Percentiles rank a stretch among this genome's conserved stretches.
These are phyloP conservation scores for Plagodis dolabraria DNA, from an alignment of 2,888 invertebrate genomes.

Conservation along the genomic window DNA sequence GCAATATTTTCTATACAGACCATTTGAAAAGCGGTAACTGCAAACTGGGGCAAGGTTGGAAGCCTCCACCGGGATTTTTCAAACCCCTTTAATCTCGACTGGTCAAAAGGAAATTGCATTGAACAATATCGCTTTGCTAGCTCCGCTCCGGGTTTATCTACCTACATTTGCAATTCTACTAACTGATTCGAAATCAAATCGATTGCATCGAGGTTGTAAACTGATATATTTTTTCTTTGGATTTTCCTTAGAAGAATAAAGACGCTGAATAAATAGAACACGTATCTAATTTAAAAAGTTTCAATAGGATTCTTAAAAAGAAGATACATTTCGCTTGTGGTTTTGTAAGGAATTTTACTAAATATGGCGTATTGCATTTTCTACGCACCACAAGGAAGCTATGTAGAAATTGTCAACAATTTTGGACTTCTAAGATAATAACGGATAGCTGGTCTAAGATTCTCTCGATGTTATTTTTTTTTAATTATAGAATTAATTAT, in stretches of 20 bases:
- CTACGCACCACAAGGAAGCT: too few relatives aligned
- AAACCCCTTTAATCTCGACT: conserved; percentile 35
- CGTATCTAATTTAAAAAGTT: conserved; percentile 15
- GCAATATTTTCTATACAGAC: conserved; percentile 19
- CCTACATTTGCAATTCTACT: conserved; percentile 31
- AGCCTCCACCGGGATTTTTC: conserved; percentile 31
- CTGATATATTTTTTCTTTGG: too few relatives aligned
- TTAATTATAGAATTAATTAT: too few relatives aligned
- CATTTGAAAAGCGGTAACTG: conserved; percentile 31
- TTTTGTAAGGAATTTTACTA: too few relatives aligned
- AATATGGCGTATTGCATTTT: too few relatives aligned
- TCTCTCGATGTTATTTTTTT: too few relatives aligned
- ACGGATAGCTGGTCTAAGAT: too few relatives aligned
- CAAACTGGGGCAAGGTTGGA: conserved; percentile 36
- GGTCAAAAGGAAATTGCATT: conserved; percentile 38
- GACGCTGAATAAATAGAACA: conserved; percentile 9
- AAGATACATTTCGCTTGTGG: too few relatives aligned
- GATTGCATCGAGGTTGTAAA: conserved; percentile 14
- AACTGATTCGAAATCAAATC: conserved; percentile 17
- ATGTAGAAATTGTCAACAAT: too few relatives aligned
- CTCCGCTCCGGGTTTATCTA: conserved; percentile 21
- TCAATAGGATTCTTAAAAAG: background rate
- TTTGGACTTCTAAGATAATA: too few relatives aligned
- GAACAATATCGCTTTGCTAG: conserved; percentile 31
- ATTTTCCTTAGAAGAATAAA: conserved; percentile 3